Base-by-base conservation (phyloP, 2,797 vertebrate genomes). In the Onychomys leucogaster region DNA sequence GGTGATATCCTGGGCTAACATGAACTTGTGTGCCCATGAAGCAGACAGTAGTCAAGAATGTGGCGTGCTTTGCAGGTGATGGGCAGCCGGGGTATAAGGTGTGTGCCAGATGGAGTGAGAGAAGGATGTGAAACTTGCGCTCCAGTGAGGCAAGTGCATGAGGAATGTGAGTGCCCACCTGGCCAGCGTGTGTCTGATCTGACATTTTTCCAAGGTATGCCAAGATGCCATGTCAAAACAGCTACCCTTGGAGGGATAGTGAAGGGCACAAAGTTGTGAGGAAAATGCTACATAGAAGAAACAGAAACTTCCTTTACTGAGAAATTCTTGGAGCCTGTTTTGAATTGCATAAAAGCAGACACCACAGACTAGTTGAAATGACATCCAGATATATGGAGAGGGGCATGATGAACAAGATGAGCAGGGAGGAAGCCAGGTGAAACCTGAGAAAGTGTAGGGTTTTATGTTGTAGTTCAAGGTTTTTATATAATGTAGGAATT, bases 41-140 rank as follows among this genome's bases (percentile, higher is more conserved):
- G 5, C 41, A 75, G 41, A 83, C 71, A 32, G n/a, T 4, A 21
- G 41, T 2, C 23, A 80, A 91, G 46, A 80, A 0, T 27, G 16
- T 41, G 25, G 0, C 0, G 9, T 0, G 0, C 63, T 32, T 5
- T 10, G 71, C 34, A 41, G 27, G 41, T 73, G 49, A 21, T 16
- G 29, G 19, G 77, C 3, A 29, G 4, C 0, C 0, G 0, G 52
- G 37, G 52, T 29, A 5, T 6, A 2, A 34, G 14, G 27, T 46
- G 0, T 34, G 34, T 37, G 19, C 43, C 2, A 0, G 27, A 13
- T 34, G 3, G 81, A n/a, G 69, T 57, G 34, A 52, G 27, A 16
- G 12, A 4, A 1, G 19, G 16, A 6, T 6, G n/a, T 59, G 29
- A 52, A 3, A 10, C 29, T 57, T 21, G 4, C 12, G 55, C n/a